These are phyloP conservation scores for Planococcus citri DNA, from an alignment of 1,140 invertebrate species.

Conservation along the genomic window DNA sequence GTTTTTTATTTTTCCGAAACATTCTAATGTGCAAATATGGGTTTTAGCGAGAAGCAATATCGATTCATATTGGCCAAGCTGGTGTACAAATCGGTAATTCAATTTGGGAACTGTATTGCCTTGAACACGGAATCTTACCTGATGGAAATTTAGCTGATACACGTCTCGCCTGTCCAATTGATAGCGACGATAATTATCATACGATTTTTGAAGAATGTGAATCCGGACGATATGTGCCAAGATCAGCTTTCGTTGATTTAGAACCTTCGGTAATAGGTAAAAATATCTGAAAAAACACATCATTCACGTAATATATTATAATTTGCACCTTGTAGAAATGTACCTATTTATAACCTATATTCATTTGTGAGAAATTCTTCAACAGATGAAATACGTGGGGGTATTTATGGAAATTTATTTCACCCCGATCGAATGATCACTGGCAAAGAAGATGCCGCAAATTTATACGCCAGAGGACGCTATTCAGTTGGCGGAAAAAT, in stretches of 20 bases:
- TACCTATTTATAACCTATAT: no score
- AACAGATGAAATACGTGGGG: slow-evolving; percentile 54
- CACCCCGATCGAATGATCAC: slow-evolving; percentile 64
- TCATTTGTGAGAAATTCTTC: slow-evolving; percentile 32
- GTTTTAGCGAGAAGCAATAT: slow-evolving; percentile 24
- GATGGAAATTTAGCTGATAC: slow-evolving; percentile 48
- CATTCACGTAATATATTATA: no score
- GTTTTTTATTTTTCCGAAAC: neutral
- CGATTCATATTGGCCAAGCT: slow-evolving; percentile 43
- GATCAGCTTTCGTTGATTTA: slow-evolving; percentile 68
- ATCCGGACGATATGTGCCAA: slow-evolving; percentile 54
- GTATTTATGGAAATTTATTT: slow-evolving; percentile 59
- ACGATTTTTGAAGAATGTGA: slow-evolving; percentile 31
- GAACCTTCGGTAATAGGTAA: slow-evolving; percentile 57
- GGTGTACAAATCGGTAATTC: slow-evolving; percentile 78
- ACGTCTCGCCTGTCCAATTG: neutral
- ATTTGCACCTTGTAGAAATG: no score
- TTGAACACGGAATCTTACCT: slow-evolving; percentile 66
- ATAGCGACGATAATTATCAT: slow-evolving; percentile 12
- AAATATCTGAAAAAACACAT: no score
- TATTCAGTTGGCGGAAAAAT: slow-evolving; percentile 41
- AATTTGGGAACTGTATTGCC: slow-evolving; percentile 67
- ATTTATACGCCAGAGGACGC: slow-evolving; percentile 77
- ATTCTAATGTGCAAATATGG: neutral
- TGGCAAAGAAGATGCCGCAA: slow-evolving; percentile 77